phyloP scores from a whole-genome alignment of 2,113 vertebrate genomes.

The Gavia stellata region DNA sequence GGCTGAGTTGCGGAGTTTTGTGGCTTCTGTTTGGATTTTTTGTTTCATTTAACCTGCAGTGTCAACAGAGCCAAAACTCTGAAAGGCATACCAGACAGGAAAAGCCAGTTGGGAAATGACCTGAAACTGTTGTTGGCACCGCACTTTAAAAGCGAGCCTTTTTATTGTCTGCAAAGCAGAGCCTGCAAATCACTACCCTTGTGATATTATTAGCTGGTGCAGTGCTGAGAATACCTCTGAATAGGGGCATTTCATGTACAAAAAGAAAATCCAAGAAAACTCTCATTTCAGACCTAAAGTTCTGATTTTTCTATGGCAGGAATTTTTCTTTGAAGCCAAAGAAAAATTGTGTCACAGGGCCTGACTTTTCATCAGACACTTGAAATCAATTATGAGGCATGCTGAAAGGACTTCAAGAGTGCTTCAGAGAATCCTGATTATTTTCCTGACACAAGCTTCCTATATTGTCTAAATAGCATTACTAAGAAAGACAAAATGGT shows the following conservation, averaged over 20 bases:
- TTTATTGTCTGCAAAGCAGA: neutral
- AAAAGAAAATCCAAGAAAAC: neutral
- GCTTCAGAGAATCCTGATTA: conserved; percentile 1
- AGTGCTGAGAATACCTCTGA: neutral
- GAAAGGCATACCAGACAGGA: neutral
- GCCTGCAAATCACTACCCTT: neutral
- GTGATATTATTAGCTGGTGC: neutral
- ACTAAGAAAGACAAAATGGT: neutral
- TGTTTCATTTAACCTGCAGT: conserved; percentile 6
- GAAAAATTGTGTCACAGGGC: neutral
- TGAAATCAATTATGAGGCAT: neutral
- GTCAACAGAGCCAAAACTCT: conserved; percentile 13
- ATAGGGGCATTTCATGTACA: neutral
- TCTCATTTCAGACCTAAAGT: neutral
- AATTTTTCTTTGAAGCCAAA: neutral
- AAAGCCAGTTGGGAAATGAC: conserved; percentile 3
- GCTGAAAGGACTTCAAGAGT: neutral
- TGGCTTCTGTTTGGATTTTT: conserved; percentile 31
- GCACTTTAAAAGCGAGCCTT: neutral
- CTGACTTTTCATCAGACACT: neutral
- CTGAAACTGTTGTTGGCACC: neutral
- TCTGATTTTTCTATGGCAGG: neutral
- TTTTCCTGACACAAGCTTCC: neutral
- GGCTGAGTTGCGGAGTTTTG: neutral
- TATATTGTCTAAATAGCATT: neutral